Conservation (phyloP, 2,113 vertebrate species). For the Takifugu bimaculatus region DNA sequence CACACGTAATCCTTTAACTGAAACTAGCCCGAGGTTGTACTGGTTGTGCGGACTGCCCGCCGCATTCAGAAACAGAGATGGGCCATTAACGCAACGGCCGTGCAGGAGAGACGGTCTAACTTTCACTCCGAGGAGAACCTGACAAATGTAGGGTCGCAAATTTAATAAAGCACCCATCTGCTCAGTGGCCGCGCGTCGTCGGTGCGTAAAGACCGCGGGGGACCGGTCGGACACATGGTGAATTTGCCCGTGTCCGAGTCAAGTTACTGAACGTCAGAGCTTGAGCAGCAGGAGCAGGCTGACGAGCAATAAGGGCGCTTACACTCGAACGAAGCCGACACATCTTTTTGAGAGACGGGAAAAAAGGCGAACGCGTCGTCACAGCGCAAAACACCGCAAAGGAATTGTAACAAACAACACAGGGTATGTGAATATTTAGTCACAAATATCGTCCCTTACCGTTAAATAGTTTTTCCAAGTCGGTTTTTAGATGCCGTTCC, state of each 20-base stretch:
- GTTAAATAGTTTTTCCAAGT: conserved; percentile 83
- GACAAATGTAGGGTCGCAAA: not conserved
- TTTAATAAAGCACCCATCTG: not conserved
- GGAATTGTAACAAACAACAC: conserved; percentile 38
- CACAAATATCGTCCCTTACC: conserved; percentile 77
- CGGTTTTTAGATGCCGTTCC: conserved; percentile 76
- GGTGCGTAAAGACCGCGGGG: conserved; percentile 7
- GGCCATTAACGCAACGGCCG: conserved; percentile 55
- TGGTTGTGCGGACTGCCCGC: conserved; percentile 30
- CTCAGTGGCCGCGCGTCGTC: conserved; percentile 12
- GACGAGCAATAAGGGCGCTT: conserved; percentile 71
- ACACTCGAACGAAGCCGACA: conserved; percentile 70
- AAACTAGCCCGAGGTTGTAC: conserved; percentile 22
- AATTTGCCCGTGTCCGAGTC: conserved; percentile 69
- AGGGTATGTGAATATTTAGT: conserved; percentile 65
- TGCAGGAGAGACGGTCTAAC: conserved; percentile 59
- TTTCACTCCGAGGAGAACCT: conserved; percentile 60
- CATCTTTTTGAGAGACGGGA: conserved; percentile 78
- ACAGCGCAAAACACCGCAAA: conserved; percentile 35
- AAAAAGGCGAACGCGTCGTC: conserved; percentile 64
- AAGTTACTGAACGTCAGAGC: conserved; percentile 78
- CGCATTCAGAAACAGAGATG: conserved; percentile 49
- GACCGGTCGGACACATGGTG: conserved; percentile 58
- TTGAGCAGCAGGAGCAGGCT: conserved; percentile 65
- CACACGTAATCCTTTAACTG: conserved; percentile 25